Evolutionary conservation across 2,797 vertebrate species (phyloP).

Genomic region (Odontamblyopus lacepedii): DNA sequence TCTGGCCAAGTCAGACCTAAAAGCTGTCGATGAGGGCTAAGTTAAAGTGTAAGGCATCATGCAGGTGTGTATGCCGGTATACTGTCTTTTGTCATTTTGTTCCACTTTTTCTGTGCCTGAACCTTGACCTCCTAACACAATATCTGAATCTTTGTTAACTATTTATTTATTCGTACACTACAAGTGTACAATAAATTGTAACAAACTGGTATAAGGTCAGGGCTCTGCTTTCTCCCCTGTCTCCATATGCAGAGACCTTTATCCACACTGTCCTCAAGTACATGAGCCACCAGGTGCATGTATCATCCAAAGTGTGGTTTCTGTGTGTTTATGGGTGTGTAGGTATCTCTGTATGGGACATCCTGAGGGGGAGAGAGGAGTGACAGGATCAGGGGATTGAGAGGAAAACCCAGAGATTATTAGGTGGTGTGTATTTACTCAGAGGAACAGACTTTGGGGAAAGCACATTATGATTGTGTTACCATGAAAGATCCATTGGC

Average conservation of each 20-base stretch:
- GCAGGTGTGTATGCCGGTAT: no score
- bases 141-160: neutral
- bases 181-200: no score
- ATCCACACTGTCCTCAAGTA: no score
- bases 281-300: constrained; percentile 82
- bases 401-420: constrained; percentile 36
- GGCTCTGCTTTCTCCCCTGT: constrained; percentile 17
- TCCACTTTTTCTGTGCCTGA: no score
- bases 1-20: neutral
- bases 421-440: constrained; percentile 76
- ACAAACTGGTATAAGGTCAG: neutral
- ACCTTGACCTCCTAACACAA: neutral
- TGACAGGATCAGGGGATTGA: constrained; percentile 30
- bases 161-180: no score
- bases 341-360: neutral
- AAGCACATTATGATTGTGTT: neutral
- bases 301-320: constrained; percentile 87
- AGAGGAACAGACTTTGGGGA: constrained; percentile 51
- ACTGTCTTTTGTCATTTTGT: neutral
- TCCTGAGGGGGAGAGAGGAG: constrained; percentile 25
- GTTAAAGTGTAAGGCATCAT: neutral
- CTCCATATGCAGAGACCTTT: constrained; percentile 55
- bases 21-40: neutral
- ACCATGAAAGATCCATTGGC: no score
- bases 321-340: constrained; percentile 15